Percentiles rank a stretch among this genome's conserved stretches.
Conservation (phyloP, 1,140 invertebrate genomes). For the Drosophila asahinai region DNA sequence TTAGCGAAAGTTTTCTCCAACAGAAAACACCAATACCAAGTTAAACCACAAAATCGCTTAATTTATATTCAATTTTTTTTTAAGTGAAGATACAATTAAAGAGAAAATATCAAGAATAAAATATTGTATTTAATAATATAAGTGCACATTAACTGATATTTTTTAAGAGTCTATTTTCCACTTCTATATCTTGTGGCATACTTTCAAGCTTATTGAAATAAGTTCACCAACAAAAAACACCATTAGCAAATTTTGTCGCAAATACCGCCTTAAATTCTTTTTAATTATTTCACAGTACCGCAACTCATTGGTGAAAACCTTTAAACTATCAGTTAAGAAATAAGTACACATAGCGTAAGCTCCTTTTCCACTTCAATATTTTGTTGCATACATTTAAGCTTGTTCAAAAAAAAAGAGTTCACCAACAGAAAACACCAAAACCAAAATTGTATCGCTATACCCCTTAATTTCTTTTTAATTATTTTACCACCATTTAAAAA, state of each 20-base stretch:
- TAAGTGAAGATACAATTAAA: too few relatives aligned
- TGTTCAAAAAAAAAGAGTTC: not conserved
- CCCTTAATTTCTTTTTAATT: slow-evolving; percentile 2
- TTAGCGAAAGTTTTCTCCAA: not conserved
- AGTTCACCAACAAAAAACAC: not conserved
- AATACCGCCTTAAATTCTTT: too few relatives aligned
- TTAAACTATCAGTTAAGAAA: too few relatives aligned
- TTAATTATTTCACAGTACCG: too few relatives aligned
- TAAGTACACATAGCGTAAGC: too few relatives aligned
- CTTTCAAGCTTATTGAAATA: too few relatives aligned
- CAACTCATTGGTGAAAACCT: too few relatives aligned
- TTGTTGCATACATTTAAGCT: not conserved
- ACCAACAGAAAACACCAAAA: not conserved
- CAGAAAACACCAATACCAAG: not conserved
- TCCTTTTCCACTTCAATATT: not conserved
- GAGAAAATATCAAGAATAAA: not conserved
- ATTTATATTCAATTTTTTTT: not conserved
- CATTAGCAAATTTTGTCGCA: too few relatives aligned
- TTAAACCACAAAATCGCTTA: not conserved
- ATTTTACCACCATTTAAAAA: not conserved
- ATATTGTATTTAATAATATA: too few relatives aligned
- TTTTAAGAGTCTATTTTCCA: too few relatives aligned
- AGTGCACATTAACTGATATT: too few relatives aligned
- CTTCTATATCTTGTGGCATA: too few relatives aligned
- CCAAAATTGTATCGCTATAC: not conserved